Evolutionary conservation across 1,140 invertebrate species (phyloP).

Genomic region (Planococcus citri): DNA sequence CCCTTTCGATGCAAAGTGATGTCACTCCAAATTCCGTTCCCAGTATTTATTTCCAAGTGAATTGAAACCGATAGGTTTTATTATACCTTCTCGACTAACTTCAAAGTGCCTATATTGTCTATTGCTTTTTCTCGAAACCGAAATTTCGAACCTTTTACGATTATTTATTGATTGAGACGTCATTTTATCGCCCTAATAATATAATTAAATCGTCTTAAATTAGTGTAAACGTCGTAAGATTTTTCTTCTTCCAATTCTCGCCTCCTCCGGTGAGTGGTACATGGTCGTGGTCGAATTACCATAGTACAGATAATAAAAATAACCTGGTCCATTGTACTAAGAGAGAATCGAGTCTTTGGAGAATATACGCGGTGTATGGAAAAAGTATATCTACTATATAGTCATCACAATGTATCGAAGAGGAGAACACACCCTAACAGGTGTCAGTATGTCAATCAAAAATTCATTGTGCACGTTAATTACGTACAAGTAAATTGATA

Average conservation of each 20-base stretch:
- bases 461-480: background rate
- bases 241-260: no score
- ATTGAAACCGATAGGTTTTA: background rate
- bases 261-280: no score
- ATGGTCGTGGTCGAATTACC: no score
- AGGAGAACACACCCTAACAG: background rate
- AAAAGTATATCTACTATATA: background rate
- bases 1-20: background rate
- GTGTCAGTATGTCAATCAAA: conserved; percentile 2
- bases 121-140: background rate
- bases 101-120: background rate
- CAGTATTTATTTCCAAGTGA: background rate
- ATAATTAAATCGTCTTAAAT: background rate
- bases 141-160: background rate
- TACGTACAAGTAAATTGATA: background rate
- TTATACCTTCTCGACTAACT: background rate
- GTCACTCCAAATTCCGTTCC: background rate
- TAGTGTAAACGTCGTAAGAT: background rate
- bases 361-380: background rate
- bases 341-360: no score
- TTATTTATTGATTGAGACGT: background rate
- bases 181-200: conserved; percentile 3
- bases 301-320: no score
- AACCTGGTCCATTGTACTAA: background rate
- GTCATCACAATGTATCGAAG: background rate